Evolutionary conservation across 2,888 invertebrate genomes (phyloP).

Genomic region (Clitarchus hookeri): DNA sequence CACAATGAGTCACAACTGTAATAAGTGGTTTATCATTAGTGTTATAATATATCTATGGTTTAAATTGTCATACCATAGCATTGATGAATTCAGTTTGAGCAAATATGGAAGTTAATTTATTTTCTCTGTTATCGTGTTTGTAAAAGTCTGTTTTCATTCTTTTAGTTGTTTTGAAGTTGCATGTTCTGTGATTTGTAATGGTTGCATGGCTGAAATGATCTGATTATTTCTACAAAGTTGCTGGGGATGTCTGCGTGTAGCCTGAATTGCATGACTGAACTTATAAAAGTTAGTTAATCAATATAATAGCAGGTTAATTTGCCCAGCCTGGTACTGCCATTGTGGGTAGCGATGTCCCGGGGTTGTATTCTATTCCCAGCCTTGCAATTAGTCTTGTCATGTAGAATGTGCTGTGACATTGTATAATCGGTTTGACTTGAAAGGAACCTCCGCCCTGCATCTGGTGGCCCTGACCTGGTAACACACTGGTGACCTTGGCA

Average conservation of each 20-base stretch:
- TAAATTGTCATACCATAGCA: too few species aligned
- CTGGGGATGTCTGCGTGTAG: neutral
- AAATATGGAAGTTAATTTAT: too few species aligned
- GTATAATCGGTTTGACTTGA: neutral
- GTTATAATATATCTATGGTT: too few species aligned
- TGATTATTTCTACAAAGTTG: neutral
- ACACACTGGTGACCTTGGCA: neutral
- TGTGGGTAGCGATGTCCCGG: neutral
- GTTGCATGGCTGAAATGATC: constrained; percentile 1
- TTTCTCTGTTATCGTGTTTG: neutral
- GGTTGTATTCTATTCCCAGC: neutral
- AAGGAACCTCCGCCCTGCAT: neutral
- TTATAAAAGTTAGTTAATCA: neutral
- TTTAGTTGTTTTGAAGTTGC: neutral
- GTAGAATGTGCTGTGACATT: neutral
- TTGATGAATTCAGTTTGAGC: too few species aligned
- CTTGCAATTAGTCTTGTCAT: neutral
- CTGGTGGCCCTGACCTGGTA: too few species aligned
- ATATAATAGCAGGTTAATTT: neutral
- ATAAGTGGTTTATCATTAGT: too few species aligned
- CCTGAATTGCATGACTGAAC: neutral
- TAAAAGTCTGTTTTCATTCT: neutral
- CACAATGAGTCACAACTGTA: too few species aligned
- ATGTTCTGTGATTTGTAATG: neutral
- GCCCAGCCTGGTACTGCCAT: neutral